Evolutionary conservation across 1,140 invertebrate genomes (phyloP).

Genomic region (Lasioglossum baleicum): DNA sequence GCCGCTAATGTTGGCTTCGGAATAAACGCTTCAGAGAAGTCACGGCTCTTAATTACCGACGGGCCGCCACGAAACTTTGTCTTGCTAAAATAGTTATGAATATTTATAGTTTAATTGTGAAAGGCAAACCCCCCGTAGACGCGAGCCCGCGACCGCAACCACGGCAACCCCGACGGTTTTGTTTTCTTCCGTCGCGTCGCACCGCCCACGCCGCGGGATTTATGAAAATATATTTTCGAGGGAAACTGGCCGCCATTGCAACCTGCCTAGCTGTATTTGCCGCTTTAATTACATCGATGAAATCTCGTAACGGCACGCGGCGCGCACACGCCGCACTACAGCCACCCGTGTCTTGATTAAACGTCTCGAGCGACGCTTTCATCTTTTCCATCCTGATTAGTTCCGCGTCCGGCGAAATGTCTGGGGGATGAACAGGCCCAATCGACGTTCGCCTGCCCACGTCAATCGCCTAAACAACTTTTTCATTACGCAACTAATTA

Average conservation of each 20-base stretch:
- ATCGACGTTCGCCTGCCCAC: not conserved
- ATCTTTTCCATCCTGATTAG: conserved; percentile 1
- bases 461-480: conserved; percentile 2
- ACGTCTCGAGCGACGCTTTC: not conserved
- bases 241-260: not conserved
- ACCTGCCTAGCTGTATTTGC: not conserved
- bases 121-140: conserved; percentile 10
- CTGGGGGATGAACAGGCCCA: too few relatives aligned
- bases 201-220: not conserved
- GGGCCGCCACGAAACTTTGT: conserved; percentile 28
- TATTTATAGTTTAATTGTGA: conserved; percentile 47
- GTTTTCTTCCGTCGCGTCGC: conserved; percentile 23
- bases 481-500: conserved; percentile 16
- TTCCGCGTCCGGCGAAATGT: not conserved
- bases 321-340: too few relatives aligned
- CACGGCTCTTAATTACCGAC: conserved; percentile 33
- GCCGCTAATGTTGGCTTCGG: conserved; percentile 42
- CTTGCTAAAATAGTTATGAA: conserved; percentile 44
- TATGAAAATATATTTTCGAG: conserved; percentile 23
- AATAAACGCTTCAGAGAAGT: conserved; percentile 37
- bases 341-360: not conserved
- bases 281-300: conserved; percentile 9
- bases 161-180: conserved; percentile 6
- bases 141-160: not conserved
- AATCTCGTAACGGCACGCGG: not conserved